Conservation (phyloP, 2,113 vertebrate species). For the Aegithalos caudatus region DNA sequence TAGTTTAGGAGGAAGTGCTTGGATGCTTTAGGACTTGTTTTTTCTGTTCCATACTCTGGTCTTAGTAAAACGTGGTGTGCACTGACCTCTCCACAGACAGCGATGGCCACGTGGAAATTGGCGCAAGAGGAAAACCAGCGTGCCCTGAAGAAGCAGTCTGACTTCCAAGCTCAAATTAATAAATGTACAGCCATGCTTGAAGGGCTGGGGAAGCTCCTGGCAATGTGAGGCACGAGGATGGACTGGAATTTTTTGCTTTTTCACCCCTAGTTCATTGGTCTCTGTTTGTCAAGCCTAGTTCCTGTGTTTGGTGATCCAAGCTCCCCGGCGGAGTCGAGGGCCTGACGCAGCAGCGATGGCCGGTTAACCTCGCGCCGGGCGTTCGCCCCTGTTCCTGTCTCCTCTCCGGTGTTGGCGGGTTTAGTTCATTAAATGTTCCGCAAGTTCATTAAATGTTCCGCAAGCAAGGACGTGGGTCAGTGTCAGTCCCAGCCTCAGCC, state of each 20-base stretch:
- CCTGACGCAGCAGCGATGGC: no score
- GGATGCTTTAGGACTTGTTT: neutral
- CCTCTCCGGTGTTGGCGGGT: accelerated
- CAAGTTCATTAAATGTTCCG: no score
- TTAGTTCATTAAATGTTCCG: neutral
- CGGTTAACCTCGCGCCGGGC: neutral
- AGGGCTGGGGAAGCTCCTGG: slow-evolving; percentile 51
- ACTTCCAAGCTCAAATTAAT: slow-evolving; percentile 23
- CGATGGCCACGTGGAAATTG: slow-evolving; percentile 47
- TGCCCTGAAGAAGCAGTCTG: slow-evolving; percentile 60
- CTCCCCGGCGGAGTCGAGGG: no score
- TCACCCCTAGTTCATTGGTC: neutral
- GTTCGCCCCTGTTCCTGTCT: neutral
- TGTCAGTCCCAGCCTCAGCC: no score
- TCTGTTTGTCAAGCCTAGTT: neutral
- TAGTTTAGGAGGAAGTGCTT: neutral
- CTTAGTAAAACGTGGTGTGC: neutral
- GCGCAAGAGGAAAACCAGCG: slow-evolving; percentile 16
- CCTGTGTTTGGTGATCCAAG: neutral
- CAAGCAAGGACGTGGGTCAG: no score
- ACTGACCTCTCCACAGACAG: slow-evolving; percentile 22
- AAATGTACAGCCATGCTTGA: slow-evolving; percentile 10
- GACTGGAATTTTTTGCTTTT: neutral
- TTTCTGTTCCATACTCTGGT: neutral
- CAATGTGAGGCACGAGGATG: slow-evolving; percentile 5